Base-by-base conservation (phyloP, 2,888 invertebrate species). In the Yponomeuta sedellus region DNA sequence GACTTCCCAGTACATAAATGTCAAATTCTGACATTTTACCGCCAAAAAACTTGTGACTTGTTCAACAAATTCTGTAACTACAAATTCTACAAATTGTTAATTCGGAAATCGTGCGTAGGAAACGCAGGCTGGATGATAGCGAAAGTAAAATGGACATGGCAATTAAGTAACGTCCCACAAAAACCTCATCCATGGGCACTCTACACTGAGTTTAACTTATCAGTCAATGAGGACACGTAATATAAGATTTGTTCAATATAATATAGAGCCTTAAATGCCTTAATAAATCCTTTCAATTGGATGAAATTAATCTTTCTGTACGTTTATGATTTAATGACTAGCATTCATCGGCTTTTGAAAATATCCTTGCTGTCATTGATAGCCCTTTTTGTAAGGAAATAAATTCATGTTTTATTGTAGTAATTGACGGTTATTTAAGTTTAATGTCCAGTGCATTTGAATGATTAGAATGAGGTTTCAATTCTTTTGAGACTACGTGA, bases 251-350 rank as follows among this genome's bases (percentile, higher is more conserved):
- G 44, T 40, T 40, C 25, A 20, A 20, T 44, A 19, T 58, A 58
- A 58, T 58, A 58, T 58, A 52, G 19, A 44, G 20, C 20, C 63
- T 16, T 44, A 52, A 52, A 52, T 52, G 44, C 44, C 16, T 52
- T 40, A 52, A 63, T 63, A 63, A 63, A 63, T 63, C 63, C 40
- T 52, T 40, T 63, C 63, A 63, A 63, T 63, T 44, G n/a, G 40
- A 63, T 63, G 40, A 57, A 56, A 56, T 64, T 56, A 64, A 28
- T 64, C 64, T 64, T 22, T 64, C 56, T 56, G 12, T 56, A 57
- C 64, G n/a, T 28, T 61, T 61, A 61, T 65, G 65, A 65, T 59
- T 61, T 66, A 66, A 66, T 52, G 66, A 66, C 66, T 8, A 12
- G 22, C 61, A 66, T 66, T 66, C 61, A 66, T 59, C 34, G 65